Evolutionary conservation across 2,888 invertebrate genomes (phyloP), one percentile per base, ranked within the genome.

Genomic region (Andrena chrysosceles): DNA sequence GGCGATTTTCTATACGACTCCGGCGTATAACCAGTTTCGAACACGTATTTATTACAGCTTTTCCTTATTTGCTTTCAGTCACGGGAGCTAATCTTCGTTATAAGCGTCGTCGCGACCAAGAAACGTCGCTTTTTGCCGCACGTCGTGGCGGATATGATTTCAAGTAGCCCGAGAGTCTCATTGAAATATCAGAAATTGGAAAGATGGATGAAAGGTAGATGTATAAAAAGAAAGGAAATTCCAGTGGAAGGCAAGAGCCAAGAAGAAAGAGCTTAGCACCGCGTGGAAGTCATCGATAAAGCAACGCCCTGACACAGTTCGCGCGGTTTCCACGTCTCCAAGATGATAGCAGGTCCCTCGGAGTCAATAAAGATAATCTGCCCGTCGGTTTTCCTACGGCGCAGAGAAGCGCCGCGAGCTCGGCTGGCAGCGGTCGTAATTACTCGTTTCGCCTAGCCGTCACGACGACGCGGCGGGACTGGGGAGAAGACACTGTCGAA

Each of bases 41-140:
- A 31, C 75, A 60, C 67, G 81, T 76, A 83, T 81, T 83, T 81
- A 81, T 83, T 83, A 81, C 76, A 75, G 81, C 75, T 83, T 74
- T 83, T 77, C 81, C 80, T 83, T 77, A 77, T 77, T 77, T 80
- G 73, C 70, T 74, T 81, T 71, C 77, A 74, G 74, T 72, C 74
- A 75, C 81, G 74, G 77, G 48, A 75, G 74, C 82, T 71, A 73
- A 82, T 84, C 82, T 77, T 77, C 77, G 31, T 84, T 84, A 77
- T 63, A 77, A 77, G 49, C 82, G 20, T 33, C 59, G 52, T 48
- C 63, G 56, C 63, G 26, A 13, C 23, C 56, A 66, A 60, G 78
- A 63, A 63, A 74, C 63, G 16, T 59, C 52, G 48, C 35, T 81
- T 78, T 73, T 49, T 63, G 54, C 63, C 35, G 54, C 23, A 56